phyloP scores from a whole-genome alignment of 2,888 invertebrate species.

The Parascotia fuliginaria region DNA sequence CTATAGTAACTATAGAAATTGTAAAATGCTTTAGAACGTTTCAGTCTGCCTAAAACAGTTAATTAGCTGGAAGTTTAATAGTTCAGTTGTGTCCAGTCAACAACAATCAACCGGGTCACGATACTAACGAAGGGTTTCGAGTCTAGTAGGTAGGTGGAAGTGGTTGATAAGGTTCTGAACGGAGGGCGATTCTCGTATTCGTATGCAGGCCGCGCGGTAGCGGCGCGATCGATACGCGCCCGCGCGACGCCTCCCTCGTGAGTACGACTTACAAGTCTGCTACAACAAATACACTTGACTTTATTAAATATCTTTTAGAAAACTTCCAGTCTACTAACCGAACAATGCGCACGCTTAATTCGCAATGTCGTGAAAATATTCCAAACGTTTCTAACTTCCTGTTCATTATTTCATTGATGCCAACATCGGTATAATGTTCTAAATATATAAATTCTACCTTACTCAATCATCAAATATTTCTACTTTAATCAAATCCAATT shows the following conservation, averaged over 20 bases:
- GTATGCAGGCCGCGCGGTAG: conserved; percentile 81
- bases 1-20: background rate
- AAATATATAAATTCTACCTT: too few species aligned
- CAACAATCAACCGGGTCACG: conserved; percentile 69
- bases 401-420: too few species aligned
- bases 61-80: conserved; percentile 26
- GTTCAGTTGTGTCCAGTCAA: conserved; percentile 23
- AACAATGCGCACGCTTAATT: background rate
- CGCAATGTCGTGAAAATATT: background rate
- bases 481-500: background rate
- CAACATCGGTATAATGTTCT: background rate
- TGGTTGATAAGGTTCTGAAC: conserved; percentile 76
- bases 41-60: conserved; percentile 24
- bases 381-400: background rate
- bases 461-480: background rate
- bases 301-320: conserved; percentile 59
- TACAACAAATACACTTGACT: conserved; percentile 68
- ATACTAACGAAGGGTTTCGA: conserved; percentile 69
- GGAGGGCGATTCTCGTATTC: conserved; percentile 79
- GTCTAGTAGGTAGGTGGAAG: conserved; percentile 69
- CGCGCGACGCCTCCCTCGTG: conserved; percentile 77
- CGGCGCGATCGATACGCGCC: conserved; percentile 83
- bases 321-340: conserved; percentile 9
- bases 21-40: conserved; percentile 12
- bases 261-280: conserved; percentile 65